Evolutionary conservation across 2,797 vertebrate genomes (phyloP).

Genomic region (Rhabdomys pumilio): DNA sequence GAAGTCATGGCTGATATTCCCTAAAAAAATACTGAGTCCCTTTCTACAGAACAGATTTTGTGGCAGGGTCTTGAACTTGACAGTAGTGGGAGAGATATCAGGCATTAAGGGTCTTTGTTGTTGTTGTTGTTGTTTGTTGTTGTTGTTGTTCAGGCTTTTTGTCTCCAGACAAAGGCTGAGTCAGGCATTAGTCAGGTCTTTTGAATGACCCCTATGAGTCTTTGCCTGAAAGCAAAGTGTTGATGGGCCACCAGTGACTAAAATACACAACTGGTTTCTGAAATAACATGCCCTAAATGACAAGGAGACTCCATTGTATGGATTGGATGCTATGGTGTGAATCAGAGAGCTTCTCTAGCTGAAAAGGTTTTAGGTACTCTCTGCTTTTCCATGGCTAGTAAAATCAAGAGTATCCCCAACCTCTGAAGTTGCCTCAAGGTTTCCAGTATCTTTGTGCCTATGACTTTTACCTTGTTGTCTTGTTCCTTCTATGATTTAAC

Average conservation of each 20-base stretch:
- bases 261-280: background rate
- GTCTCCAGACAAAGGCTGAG: background rate
- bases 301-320: background rate
- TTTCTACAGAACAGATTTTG: background rate
- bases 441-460: background rate
- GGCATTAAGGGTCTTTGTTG: background rate
- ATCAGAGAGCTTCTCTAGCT: background rate
- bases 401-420: background rate
- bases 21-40: background rate
- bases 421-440: background rate
- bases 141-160: constrained; percentile 24
- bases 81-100: background rate
- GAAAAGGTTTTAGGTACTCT: background rate
- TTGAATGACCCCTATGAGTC: background rate
- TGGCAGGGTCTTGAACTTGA: background rate
- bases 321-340: background rate
- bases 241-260: background rate
- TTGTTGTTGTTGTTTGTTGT: too few relatives aligned
- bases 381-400: background rate
- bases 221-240: background rate
- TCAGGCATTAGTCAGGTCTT: background rate
- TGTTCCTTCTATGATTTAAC: background rate
- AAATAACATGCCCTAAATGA: background rate
- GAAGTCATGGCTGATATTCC: background rate
- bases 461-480: background rate